Base-by-base conservation (phyloP, 2,888 invertebrate genomes). In the Eupeodes latifasciatus region DNA sequence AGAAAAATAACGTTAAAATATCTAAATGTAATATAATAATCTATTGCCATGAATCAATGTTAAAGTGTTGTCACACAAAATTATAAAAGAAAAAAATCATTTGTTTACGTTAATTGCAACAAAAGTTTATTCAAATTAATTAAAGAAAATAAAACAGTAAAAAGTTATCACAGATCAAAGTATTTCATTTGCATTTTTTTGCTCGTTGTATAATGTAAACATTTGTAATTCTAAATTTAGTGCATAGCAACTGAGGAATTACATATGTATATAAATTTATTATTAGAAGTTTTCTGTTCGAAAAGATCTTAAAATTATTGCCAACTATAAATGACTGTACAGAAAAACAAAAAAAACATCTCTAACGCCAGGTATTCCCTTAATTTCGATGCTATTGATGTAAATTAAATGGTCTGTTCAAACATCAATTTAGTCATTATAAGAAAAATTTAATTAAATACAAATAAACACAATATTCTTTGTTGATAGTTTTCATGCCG, bases 171-270 rank as follows among this genome's bases (percentile, higher is more conserved):
- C 27, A 19, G 27, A 27, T 27, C 27, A 27, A 27, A 27, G 27
- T 27, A 27, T 27, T 27, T 27, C 27, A 27, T 27, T 27, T 27
- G 27, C 27, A 27, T 27, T 27, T 27, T 1, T 27, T 27, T 27
- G 27, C 27, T 27, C 27, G 2, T 27, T 27, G 27, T 27, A 27
- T 27, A 27, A 27, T 27, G 27, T 27, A 27, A 27, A 27, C 1
- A 27, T 27, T 27, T 27, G 27, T 27, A 27, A 27, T 27, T 27
- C 27, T 40, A 47, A 49, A 49, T 47, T 49, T 27, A 14, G 47
- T 36, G 66, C 66, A 49, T 66, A 66, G 66, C 66, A 66, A 66
- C 66, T 7, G 10, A 27, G 7, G 11, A 66, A 49, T 36, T 27
- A 27, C 27, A 27, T 3, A 27, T 3, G 49, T 5, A 47, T 27